phyloP scores from a whole-genome alignment of 1,140 invertebrate genomes.

The Galleria mellonella region DNA sequence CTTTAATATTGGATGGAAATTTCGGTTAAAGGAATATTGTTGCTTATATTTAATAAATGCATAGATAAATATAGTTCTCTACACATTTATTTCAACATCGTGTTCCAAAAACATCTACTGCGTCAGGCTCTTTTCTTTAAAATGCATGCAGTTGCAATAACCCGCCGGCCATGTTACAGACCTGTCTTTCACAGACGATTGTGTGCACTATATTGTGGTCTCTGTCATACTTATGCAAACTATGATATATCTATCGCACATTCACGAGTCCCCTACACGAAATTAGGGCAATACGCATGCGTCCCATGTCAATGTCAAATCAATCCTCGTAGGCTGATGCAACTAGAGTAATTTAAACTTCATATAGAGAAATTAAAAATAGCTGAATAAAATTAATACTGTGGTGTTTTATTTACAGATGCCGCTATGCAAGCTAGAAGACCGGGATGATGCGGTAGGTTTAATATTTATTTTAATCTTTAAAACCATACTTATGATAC shows the following conservation, averaged over 20 bases:
- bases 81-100: neutral
- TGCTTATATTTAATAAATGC: too few relatives aligned
- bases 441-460: too few relatives aligned
- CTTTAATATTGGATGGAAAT: too few relatives aligned
- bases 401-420: constrained; percentile 21
- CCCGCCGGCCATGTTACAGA: constrained; percentile 57
- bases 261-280: constrained; percentile 29
- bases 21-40: too few relatives aligned
- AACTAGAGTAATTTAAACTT: constrained; percentile 37
- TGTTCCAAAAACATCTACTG: constrained; percentile 8
- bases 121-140: constrained; percentile 19
- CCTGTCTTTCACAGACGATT: constrained; percentile 21
- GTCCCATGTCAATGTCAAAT: constrained; percentile 68
- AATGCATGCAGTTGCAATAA: constrained; percentile 56
- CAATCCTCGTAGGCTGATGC: constrained; percentile 68
- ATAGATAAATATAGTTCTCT: too few relatives aligned
- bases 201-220: constrained; percentile 26
- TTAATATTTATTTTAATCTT: too few relatives aligned
- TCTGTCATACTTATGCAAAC: constrained; percentile 18
- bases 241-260: constrained; percentile 21
- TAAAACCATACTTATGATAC: too few relatives aligned
- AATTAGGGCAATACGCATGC: constrained; percentile 69
- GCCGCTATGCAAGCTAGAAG: too few relatives aligned
- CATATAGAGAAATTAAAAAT: constrained; percentile 17
- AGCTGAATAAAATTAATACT: constrained; percentile 15